phyloP scores from a whole-genome alignment of 2,888 invertebrate genomes.

The Caenorhabditis zanzibari region DNA sequence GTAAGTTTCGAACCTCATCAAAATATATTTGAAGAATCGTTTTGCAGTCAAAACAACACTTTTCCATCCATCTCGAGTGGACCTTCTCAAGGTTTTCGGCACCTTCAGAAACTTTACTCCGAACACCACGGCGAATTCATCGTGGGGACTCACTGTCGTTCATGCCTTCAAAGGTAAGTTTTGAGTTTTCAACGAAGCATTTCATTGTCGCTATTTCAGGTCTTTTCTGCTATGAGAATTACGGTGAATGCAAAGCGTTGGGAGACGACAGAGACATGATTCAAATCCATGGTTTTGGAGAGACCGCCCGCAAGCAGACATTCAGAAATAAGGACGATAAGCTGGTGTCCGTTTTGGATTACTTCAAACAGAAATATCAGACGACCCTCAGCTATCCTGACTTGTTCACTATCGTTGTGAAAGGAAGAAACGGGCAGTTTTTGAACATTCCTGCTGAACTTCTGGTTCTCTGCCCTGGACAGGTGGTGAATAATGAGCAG shows the following conservation, averaged over 20 bases:
- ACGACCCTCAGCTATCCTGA: constrained; percentile 1
- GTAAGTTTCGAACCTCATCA: neutral
- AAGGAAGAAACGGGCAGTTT: neutral
- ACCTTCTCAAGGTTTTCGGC: neutral
- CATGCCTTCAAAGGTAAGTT: neutral
- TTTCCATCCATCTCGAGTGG: constrained; percentile 23
- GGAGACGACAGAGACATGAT: constrained; percentile 5
- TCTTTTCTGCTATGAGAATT: neutral
- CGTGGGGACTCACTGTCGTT: neutral
- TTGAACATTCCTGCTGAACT: constrained; percentile 29
- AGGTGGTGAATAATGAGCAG: constrained; percentile 33
- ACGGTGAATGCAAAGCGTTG: constrained; percentile 1
- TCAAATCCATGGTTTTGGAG: constrained; percentile 12
- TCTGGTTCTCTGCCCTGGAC: neutral
- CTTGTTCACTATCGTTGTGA: constrained; percentile 25
- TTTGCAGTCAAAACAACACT: constrained; percentile 37
- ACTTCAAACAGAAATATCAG: constrained; percentile 10
- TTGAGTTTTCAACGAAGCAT: neutral
- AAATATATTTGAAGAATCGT: neutral
- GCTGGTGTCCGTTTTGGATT: neutral
- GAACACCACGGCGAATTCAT: neutral
- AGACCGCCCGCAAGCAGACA: constrained; percentile 3
- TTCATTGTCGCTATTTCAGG: neutral
- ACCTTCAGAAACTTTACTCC: neutral
- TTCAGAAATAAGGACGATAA: neutral